Evolutionary conservation across 2,888 invertebrate genomes (phyloP).

Genomic region (Mimumesa dahlbomi): DNA sequence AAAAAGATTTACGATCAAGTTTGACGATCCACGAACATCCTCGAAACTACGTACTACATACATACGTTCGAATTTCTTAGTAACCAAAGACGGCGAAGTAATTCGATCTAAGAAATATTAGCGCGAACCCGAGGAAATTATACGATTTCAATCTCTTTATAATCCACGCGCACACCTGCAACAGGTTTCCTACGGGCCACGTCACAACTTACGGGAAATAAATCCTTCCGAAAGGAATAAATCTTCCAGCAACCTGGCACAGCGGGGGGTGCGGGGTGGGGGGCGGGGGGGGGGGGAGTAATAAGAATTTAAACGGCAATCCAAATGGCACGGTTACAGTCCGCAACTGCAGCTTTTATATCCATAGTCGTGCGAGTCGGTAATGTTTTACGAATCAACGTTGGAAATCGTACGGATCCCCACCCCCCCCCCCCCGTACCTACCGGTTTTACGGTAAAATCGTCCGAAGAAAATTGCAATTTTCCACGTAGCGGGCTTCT

Average conservation of each 20-base stretch:
- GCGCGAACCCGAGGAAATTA: constrained; percentile 1
- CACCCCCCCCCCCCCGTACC: no score
- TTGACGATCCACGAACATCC: no score
- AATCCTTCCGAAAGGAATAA: constrained; percentile 45
- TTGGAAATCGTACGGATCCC: no score
- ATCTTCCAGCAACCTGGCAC: constrained; percentile 24
- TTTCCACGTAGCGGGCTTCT: constrained; percentile 42
- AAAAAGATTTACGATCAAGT: no score
- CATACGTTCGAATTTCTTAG: no score
- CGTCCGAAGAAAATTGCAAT: constrained; percentile 49
- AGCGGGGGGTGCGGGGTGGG: no score
- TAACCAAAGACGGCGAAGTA: no score
- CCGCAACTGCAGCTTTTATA: constrained; percentile 16
- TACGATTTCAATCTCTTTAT: constrained; percentile 5
- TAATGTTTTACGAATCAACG: constrained; percentile 50
- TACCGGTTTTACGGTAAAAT: no score
- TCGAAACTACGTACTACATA: no score
- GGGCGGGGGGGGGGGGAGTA: no score
- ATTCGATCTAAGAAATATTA: no score
- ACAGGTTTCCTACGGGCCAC: constrained; percentile 32
- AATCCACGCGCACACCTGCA: constrained; percentile 20
- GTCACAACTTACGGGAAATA: constrained; percentile 33
- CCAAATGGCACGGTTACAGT: constrained; percentile 19
- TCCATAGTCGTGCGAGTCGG: no score
- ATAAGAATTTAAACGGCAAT: constrained; percentile 39